Conservation (phyloP, 1,140 invertebrate species). For the Lepeophtheirus salmonis region DNA sequence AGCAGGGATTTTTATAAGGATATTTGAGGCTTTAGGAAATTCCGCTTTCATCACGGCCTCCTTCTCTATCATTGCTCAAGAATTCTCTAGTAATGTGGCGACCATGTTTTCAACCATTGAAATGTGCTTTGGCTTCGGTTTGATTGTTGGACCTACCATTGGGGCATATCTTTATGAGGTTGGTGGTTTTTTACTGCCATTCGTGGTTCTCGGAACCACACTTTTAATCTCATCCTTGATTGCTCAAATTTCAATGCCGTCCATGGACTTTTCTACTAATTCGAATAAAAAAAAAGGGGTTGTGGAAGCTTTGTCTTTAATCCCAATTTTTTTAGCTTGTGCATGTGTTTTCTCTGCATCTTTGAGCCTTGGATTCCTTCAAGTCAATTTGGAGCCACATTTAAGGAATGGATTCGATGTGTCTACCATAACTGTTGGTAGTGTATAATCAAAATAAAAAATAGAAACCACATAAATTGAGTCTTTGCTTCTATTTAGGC, state of each 20-base stretch:
- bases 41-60: slow-evolving; percentile 76
- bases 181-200: slow-evolving; percentile 68
- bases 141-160: slow-evolving; percentile 60
- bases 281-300: slow-evolving; percentile 18
- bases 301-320: slow-evolving; percentile 24
- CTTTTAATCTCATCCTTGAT: slow-evolving; percentile 53
- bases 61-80: slow-evolving; percentile 79
- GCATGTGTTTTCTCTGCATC: slow-evolving; percentile 33
- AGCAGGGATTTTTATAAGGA: slow-evolving; percentile 62
- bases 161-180: slow-evolving; percentile 56
- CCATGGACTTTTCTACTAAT: slow-evolving; percentile 24
- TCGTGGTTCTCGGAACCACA: slow-evolving; percentile 54
- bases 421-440: slow-evolving; percentile 47
- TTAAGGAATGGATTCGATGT: slow-evolving; percentile 48
- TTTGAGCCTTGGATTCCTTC: slow-evolving; percentile 57
- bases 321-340: slow-evolving; percentile 26
- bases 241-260: slow-evolving; percentile 48
- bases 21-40: slow-evolving; percentile 75
- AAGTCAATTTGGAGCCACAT: slow-evolving; percentile 61
- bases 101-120: slow-evolving; percentile 72
- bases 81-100: slow-evolving; percentile 72
- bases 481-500: neutral
- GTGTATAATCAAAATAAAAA: neutral
- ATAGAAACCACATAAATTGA: neutral
- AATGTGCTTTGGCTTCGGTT: slow-evolving; percentile 67